Percentiles rank a stretch among this genome's conserved stretches.
phyloP scores from a whole-genome alignment of 2,888 invertebrate species.

The Cryptocephalus primarius region DNA sequence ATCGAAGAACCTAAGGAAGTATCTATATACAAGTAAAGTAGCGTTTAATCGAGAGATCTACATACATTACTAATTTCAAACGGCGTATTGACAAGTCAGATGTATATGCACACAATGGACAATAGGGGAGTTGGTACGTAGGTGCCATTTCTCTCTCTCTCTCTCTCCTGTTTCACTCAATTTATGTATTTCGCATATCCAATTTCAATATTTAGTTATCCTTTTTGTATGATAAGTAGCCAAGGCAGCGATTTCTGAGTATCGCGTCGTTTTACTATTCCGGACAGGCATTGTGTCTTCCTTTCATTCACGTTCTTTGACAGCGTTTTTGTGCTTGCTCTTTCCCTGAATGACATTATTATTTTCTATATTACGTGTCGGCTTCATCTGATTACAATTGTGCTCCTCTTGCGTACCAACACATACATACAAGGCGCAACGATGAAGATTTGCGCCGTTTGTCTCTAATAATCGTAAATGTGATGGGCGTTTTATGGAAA shows the following conservation, averaged over 20 bases:
- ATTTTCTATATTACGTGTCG: constrained; percentile 6
- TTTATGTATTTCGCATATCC: constrained; percentile 8
- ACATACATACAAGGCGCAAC: no score
- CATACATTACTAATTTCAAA: no score
- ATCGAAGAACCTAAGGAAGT: no score
- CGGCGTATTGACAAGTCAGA: no score
- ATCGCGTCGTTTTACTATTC: constrained; percentile 28
- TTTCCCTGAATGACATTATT: constrained; percentile 25
- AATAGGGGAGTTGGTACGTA: background rate
- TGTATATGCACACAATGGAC: no score
- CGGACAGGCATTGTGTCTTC: constrained; percentile 32
- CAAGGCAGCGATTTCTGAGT: constrained; percentile 21
- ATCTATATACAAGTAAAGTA: no score
- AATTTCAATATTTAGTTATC: constrained; percentile 16
- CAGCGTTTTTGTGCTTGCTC: constrained; percentile 25
- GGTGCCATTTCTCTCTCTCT: background rate
- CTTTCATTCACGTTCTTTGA: constrained; percentile 32
- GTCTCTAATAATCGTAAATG: no score
- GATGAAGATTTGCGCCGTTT: no score
- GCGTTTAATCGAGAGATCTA: no score
- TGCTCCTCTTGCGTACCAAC: no score
- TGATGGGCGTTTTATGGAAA: no score
- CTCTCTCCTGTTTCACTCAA: constrained; percentile 7
- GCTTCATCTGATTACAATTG: no score
- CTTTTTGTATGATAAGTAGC: constrained; percentile 23